Evolutionary conservation across 2,113 vertebrate species (phyloP), one percentile per base, ranked within the genome.

Genomic region (Plecotus auritus): DNA sequence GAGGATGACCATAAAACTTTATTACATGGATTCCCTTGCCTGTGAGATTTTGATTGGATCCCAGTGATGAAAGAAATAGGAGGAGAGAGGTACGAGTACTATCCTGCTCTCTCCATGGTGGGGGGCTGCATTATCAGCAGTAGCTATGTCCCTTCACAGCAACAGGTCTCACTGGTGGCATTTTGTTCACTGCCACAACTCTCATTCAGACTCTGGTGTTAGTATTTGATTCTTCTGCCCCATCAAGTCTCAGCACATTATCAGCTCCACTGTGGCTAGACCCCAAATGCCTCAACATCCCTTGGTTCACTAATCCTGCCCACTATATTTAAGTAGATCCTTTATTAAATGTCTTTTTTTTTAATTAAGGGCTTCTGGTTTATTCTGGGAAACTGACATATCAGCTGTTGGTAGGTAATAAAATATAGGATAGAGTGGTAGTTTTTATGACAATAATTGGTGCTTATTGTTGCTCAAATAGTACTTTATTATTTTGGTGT

Each of bases 401-500:
- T 14, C 23, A 76, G 40, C 26, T 97, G 7, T 78, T 74, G 54
- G 5, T 42, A 85, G 12, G 20, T 89, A 49, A 64, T 82, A 85
- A 87, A 72, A 95, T 45, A 51, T 18, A 85, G 22, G 35, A 30
- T 64, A 77, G 9, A 40, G 26, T 76, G 28, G 22, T 42, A 85
- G 54, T 90, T 23, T 83, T 93, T 4, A 69, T 47, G 66, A 85
- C 73, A 93, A 16, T 26, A 88, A 23, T 26, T 59, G 54, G 23
- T 80, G 2, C 12, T 56, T 49, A 37, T 91, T 69, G 37, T 84
- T 96, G 90, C 86, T 96, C 49, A 70, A 90, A 91, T 61, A 82
- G 37, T 82, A 72, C 66, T 96, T 95, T 73, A 92, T 93, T 97
- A 28, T 4, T 80, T 94, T 93, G 23, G 22, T 90, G 13, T 84